Evolutionary conservation across 2,113 vertebrate species (phyloP).

Genomic region (Myotis brandtii): DNA sequence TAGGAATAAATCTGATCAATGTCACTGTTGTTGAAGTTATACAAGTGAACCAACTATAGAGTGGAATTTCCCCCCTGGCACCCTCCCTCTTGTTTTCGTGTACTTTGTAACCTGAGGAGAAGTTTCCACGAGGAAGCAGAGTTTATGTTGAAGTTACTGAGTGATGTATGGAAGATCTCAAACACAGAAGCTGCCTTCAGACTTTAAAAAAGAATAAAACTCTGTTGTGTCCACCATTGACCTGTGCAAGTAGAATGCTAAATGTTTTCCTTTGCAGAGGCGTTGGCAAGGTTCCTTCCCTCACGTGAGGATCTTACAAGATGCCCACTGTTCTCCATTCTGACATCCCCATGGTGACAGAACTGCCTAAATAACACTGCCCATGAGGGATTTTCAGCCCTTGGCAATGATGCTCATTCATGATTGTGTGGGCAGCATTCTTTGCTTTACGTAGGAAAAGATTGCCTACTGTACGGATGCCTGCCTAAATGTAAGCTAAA

Average conservation of each 20-base stretch:
- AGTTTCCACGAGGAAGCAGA: slow-evolving; percentile 77
- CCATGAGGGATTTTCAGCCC: slow-evolving; percentile 50
- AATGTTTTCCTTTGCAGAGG: slow-evolving; percentile 59
- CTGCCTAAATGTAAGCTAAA: slow-evolving; percentile 49
- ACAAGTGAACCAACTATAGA: slow-evolving; percentile 64
- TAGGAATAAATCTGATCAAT: slow-evolving; percentile 73
- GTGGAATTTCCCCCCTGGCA: slow-evolving; percentile 57
- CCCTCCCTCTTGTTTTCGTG: slow-evolving; percentile 62
- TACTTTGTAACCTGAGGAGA: slow-evolving; percentile 79
- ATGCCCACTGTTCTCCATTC: slow-evolving; percentile 77
- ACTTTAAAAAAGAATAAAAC: slow-evolving; percentile 65
- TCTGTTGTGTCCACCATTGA: slow-evolving; percentile 21
- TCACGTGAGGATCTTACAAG: slow-evolving; percentile 65
- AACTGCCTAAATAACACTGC: slow-evolving; percentile 65
- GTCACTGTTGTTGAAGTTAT: slow-evolving; percentile 75
- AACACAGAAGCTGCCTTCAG: slow-evolving; percentile 72
- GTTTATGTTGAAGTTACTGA: slow-evolving; percentile 62
- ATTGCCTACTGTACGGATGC: slow-evolving; percentile 66
- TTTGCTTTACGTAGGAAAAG: slow-evolving; percentile 76
- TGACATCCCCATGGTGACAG: slow-evolving; percentile 69
- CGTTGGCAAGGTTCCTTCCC: neutral
- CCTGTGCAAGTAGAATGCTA: slow-evolving; percentile 32
- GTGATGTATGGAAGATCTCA: slow-evolving; percentile 74
- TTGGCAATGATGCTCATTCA: slow-evolving; percentile 79
- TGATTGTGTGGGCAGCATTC: slow-evolving; percentile 67